Base-by-base conservation (phyloP, 2,888 invertebrate species). In the Noctua janthe region DNA sequence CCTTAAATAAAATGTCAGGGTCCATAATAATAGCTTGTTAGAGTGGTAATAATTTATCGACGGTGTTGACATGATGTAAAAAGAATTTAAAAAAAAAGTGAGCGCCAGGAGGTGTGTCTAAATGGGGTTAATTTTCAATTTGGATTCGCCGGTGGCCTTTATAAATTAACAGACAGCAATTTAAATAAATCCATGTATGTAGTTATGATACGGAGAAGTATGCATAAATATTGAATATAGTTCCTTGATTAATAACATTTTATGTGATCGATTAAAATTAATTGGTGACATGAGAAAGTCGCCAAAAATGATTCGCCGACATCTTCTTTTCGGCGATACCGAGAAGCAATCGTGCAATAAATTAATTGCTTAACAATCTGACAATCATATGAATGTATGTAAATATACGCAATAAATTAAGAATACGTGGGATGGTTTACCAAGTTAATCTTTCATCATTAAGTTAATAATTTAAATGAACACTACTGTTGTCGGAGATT, bases 81-180 rank as follows among this genome's bases (percentile, higher is more conserved):
- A 95, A 93, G 90, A 92, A 90, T 89, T 87, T 91, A 90, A 92
- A 80, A 80, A 29, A 67, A 94, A 94, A 94, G 89, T 90, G 92
- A 94, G 91, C 95, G 94, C 94, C 95, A 94, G 94, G 94, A 95
- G 96, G 95, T 93, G 95, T 94, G 94, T 94, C 94, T 94, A 94
- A 95, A 94, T 93, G 94, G 95, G 95, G 96, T 95, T 96, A 96
- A 97, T 96, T 96, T 97, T 96, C 96, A 97, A 97, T 97, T 95
- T 94, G 91, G 92, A 93, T 93, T 93, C 95, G 94, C 94, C 92
- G 96, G 96, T 96, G 96, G 96, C 94, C 94, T 93, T 94, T 93
- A 94, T 94, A 94, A 95, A 95, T 95, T 94, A 95, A 93, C 89
- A 89, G 89, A 88, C 78, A 39, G 81, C 91, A 92, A 94, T 95